A percentile compares a stretch with the other conserved stretches of the same genome.
Conservation (phyloP, 1,140 invertebrate genomes). For the Brachystomella parvula region DNA sequence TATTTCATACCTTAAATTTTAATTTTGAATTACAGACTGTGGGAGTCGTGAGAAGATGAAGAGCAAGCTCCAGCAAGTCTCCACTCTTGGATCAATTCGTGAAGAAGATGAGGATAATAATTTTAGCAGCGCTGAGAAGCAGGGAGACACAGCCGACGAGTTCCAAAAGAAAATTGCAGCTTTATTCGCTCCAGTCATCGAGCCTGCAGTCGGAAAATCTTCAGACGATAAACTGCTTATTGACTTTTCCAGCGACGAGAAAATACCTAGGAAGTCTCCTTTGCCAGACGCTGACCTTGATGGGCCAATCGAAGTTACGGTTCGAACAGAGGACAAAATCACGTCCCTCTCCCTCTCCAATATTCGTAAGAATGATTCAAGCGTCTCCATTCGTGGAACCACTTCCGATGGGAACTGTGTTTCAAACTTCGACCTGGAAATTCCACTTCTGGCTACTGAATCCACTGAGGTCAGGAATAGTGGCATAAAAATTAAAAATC, state of each 20-base stretch:
- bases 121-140: not conserved
- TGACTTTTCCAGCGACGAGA: not conserved
- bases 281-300: not conserved
- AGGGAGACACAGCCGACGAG: no score
- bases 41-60: not conserved
- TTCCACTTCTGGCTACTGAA: not conserved
- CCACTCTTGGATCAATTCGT: not conserved
- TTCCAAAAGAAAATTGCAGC: not conserved
- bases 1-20: not conserved
- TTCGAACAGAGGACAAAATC: not conserved
- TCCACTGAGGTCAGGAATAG: not conserved
- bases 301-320: not conserved
- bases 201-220: no score
- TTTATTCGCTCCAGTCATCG: no score
- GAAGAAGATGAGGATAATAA: not conserved
- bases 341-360: not conserved
- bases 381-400: not conserved
- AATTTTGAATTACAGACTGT: not conserved
- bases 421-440: conserved; percentile 2
- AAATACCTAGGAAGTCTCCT: no score
- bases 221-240: no score
- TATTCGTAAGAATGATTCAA: not conserved
- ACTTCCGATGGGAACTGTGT: not conserved
- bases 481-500: not conserved
- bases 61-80: not conserved